A percentile compares a stretch with the other conserved stretches of the same genome.
phyloP scores from a whole-genome alignment of 2,113 vertebrate species.

The Gadus macrocephalus region DNA sequence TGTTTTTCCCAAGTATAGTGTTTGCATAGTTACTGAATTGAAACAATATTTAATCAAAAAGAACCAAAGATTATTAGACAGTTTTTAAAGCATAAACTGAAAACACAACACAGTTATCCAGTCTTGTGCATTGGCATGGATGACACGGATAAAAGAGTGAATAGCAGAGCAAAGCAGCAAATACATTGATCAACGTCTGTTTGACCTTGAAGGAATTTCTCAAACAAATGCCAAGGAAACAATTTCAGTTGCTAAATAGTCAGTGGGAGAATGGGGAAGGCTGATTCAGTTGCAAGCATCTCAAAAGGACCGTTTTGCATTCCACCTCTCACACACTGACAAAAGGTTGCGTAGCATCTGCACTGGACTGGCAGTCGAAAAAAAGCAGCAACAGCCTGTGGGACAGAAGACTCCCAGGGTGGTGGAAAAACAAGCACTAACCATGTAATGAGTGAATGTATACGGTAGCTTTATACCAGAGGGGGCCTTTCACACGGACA shows the following conservation, averaged over 20 bases:
- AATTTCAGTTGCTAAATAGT: conserved; percentile 61
- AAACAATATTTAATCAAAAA: no score
- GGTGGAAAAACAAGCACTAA: conserved; percentile 55
- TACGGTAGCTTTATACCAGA: conserved; percentile 41
- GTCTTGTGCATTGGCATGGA: no score
- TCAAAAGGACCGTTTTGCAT: background rate
- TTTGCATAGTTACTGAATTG: no score
- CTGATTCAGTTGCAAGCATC: background rate
- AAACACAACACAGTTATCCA: no score
- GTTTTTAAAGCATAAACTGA: no score
- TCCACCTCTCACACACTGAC: conserved; percentile 46
- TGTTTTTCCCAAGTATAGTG: no score
- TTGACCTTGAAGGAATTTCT: conserved; percentile 37
- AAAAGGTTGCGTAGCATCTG: conserved; percentile 55
- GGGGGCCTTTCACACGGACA: conserved; percentile 29
- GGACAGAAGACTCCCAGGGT: conserved; percentile 37
- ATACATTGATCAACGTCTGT: conserved; percentile 44
- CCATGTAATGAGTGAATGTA: conserved; percentile 51
- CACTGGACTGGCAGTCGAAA: conserved; percentile 20
- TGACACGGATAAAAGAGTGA: background rate
- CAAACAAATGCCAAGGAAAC: conserved; percentile 46
- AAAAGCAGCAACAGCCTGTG: conserved; percentile 48
- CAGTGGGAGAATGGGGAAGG: conserved; percentile 36
- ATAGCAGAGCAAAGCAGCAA: conserved; percentile 28
- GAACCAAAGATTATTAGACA: no score